Base-by-base conservation (phyloP, 2,113 vertebrate genomes). In the Ondatra zibethicus region DNA sequence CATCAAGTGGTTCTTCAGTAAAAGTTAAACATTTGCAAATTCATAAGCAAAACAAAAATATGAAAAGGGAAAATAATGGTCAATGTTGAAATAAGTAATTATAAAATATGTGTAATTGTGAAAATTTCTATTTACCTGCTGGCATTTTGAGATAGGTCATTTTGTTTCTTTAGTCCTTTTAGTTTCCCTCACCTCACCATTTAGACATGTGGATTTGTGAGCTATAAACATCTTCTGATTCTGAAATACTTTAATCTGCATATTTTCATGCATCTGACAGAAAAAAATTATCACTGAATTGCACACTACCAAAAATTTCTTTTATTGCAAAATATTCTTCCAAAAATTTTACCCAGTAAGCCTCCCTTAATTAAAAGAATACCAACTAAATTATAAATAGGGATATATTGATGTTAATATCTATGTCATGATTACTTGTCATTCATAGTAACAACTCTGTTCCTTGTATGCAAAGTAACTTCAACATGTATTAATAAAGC, bases 1-100 rank as follows among this genome's bases (percentile, higher is more conserved):
- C 72, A 82, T 77, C 89, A 72, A 97, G 58, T 58, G 82, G 81
- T 61, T 97, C 17, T 45, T 95, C 47, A 78, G 88, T 75, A 97
- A 97, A 95, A 92, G 70, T 82, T 47, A 3, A 19, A 8, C 73
- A 91, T 88, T 86, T 88, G 47, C 66, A 78, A 84, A 93, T 97
- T 93, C n/a, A 86, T 45, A 95, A 81, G 77, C 31, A 92, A 47
- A 81, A 82, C 25, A 88, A 36, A 3, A 42, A 36, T 10, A 75
- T 39, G 12, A 90, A 96, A 65, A 50, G 58, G 12, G 12, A 96
- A 94, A 94, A 88, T 70, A 70, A 33, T 11, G 27, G 9, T 63
- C 39, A 94, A 72, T 65, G 2, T 91, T 65, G 61, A 88, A 47
- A 55, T 7, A 92, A 55, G 23, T 68, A n/a, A 23, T 5, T 66